Percentiles rank a stretch among this genome's conserved stretches.
These are phyloP conservation scores for Leucophora obtusa DNA, from an alignment of 2,888 invertebrate genomes.

Conservation along the genomic window DNA sequence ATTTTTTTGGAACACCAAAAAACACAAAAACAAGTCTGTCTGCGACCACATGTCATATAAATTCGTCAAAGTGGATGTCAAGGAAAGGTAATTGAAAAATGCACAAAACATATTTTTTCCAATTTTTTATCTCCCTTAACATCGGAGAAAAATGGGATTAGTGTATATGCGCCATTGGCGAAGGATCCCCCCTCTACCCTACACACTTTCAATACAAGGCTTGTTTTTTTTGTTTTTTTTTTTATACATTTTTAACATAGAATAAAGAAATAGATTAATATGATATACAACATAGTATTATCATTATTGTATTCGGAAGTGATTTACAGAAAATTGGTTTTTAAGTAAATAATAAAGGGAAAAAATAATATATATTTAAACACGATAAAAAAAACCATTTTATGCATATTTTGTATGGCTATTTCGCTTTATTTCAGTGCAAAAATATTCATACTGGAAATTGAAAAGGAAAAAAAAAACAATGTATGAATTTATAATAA, in stretches of 20 bases:
- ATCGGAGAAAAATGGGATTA: too few species aligned
- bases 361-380: slow-evolving; percentile 33
- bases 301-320: slow-evolving; percentile 72
- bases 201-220: slow-evolving; percentile 1
- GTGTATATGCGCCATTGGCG: too few species aligned
- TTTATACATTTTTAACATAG: slow-evolving; percentile 1
- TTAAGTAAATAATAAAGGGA: slow-evolving; percentile 76
- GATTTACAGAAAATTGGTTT: slow-evolving; percentile 78
- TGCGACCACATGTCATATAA: too few species aligned
- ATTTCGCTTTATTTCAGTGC: not conserved
- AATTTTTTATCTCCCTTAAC: too few species aligned
- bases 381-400: slow-evolving; percentile 15
- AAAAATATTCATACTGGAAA: slow-evolving; percentile 19
- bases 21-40: too few species aligned
- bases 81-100: too few species aligned
- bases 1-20: too few species aligned
- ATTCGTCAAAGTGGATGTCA: too few species aligned
- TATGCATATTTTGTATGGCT: not conserved
- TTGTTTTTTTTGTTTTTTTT: slow-evolving; percentile 10
- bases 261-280: slow-evolving; percentile 22
- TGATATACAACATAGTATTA: slow-evolving; percentile 36
- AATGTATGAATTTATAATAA: too few species aligned
- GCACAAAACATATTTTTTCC: too few species aligned
- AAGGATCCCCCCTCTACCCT: too few species aligned
- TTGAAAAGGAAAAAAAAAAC: slow-evolving; percentile 11